Percentiles rank a stretch among this genome's conserved stretches.
phyloP scores from a whole-genome alignment of 2,888 invertebrate genomes.

The Ecdyonurus torrentis region DNA sequence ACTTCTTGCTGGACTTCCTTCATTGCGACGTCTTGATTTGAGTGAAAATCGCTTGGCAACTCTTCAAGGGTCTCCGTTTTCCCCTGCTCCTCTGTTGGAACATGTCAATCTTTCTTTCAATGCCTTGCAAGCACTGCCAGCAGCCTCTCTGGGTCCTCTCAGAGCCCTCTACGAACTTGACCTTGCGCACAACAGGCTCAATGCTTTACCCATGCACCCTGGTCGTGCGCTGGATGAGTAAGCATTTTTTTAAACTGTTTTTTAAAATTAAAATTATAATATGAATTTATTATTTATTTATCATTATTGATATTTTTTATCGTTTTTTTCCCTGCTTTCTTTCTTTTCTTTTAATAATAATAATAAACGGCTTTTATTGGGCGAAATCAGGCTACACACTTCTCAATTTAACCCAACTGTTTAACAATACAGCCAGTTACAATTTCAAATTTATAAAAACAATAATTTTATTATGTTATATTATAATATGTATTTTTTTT shows the following conservation, averaged over 20 bases:
- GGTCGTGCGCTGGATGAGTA: neutral
- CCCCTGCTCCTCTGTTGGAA: constrained; percentile 54
- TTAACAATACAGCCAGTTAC: too few relatives aligned
- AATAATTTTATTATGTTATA: too few relatives aligned
- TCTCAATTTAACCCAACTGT: too few relatives aligned
- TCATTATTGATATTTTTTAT: too few relatives aligned
- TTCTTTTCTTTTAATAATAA: too few relatives aligned
- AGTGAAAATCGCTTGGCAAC: constrained; percentile 52
- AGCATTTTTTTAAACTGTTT: neutral
- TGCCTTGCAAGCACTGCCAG: constrained; percentile 49
- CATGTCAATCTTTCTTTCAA: constrained; percentile 59
- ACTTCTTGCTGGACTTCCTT: constrained; percentile 56
- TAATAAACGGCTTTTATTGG: too few relatives aligned
- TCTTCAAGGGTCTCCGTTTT: constrained; percentile 55
- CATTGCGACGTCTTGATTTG: constrained; percentile 55
- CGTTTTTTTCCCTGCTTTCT: too few relatives aligned
- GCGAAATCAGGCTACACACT: too few relatives aligned
- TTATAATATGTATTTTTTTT: too few relatives aligned
- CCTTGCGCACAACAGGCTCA: constrained; percentile 59
- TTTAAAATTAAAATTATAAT: neutral
- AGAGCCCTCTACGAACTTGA: constrained; percentile 55
- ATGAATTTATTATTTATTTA: too few relatives aligned
- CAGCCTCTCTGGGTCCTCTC: constrained; percentile 49
- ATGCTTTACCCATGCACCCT: constrained; percentile 36
- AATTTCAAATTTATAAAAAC: too few relatives aligned